These are phyloP conservation scores for Habrosyne pyritoides DNA, from an alignment of 2,888 invertebrate genomes.

Conservation along the genomic window DNA sequence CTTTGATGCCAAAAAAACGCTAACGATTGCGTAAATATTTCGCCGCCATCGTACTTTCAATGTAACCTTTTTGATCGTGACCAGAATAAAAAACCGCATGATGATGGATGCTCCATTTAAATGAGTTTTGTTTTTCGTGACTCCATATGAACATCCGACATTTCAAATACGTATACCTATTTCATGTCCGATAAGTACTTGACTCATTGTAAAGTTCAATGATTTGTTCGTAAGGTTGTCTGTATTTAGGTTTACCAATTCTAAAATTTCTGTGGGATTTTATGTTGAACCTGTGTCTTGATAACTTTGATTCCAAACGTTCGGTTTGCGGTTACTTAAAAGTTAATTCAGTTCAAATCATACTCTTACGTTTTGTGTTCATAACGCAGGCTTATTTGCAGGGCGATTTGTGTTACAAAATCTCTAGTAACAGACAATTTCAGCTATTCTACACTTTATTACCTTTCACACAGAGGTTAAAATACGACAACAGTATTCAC, in stretches of 20 bases:
- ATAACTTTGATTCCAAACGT: background rate
- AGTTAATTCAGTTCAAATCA: no score
- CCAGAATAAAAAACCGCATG: background rate
- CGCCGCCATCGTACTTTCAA: background rate
- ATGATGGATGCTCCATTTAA: slow-evolving; percentile 7
- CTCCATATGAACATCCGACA: background rate
- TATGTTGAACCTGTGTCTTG: background rate
- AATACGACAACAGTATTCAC: no score
- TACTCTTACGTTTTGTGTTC: no score
- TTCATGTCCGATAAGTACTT: slow-evolving; percentile 6
- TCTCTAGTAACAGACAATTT: no score
- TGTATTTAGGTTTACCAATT: background rate
- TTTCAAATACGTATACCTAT: background rate
- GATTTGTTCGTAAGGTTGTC: background rate
- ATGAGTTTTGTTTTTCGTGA: slow-evolving; percentile 8
- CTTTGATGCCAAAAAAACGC: no score
- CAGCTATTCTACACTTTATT: no score
- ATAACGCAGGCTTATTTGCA: no score
- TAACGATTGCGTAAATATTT: background rate
- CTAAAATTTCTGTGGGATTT: background rate
- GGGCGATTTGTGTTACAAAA: no score
- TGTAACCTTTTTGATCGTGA: slow-evolving; percentile 3
- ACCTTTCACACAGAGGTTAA: no score
- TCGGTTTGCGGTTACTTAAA: no score
- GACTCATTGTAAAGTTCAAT: slow-evolving; percentile 8